Evolutionary conservation across 2,888 invertebrate species (phyloP).

Genomic region (Seladonia tumulorum): DNA sequence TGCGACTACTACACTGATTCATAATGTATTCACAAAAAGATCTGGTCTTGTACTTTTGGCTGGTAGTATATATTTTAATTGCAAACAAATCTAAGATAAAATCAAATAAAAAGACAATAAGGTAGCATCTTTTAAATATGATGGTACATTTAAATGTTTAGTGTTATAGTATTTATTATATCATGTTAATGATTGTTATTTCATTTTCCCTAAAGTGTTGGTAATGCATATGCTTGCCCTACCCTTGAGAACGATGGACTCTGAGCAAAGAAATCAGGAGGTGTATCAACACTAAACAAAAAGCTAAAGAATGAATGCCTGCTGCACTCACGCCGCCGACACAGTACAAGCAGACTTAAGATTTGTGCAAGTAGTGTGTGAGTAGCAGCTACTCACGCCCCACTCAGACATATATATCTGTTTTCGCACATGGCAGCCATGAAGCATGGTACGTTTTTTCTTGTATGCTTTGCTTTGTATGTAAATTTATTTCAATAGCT

Average conservation of each 20-base stretch:
- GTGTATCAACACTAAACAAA: slow-evolving; percentile 78
- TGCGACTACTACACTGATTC: background rate
- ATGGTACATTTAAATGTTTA: slow-evolving; percentile 36
- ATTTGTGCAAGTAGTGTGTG: slow-evolving; percentile 80
- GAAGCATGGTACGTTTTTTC: slow-evolving; percentile 85
- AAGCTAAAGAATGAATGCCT: slow-evolving; percentile 83
- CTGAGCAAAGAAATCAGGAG: slow-evolving; percentile 80
- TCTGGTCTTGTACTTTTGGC: background rate
- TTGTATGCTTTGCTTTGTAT: slow-evolving; percentile 74
- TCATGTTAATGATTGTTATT: slow-evolving; percentile 68
- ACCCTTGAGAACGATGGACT: slow-evolving; percentile 80
- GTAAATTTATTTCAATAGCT: slow-evolving; percentile 56
- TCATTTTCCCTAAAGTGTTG: slow-evolving; percentile 79
- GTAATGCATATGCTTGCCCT: slow-evolving; percentile 81
- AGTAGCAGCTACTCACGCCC: slow-evolving; percentile 80
- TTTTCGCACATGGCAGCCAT: slow-evolving; percentile 85
- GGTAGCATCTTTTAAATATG: slow-evolving; percentile 33
- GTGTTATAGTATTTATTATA: slow-evolving; percentile 50
- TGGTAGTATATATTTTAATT: background rate
- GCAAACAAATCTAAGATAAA: background rate
- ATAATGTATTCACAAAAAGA: background rate
- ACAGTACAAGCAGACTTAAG: slow-evolving; percentile 81
- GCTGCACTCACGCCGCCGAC: slow-evolving; percentile 79
- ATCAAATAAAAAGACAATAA: slow-evolving; percentile 13
- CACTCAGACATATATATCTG: slow-evolving; percentile 76